These are phyloP conservation scores for Dipodomys merriami DNA, from an alignment of 2,113 vertebrate genomes.

Conservation along the genomic window DNA sequence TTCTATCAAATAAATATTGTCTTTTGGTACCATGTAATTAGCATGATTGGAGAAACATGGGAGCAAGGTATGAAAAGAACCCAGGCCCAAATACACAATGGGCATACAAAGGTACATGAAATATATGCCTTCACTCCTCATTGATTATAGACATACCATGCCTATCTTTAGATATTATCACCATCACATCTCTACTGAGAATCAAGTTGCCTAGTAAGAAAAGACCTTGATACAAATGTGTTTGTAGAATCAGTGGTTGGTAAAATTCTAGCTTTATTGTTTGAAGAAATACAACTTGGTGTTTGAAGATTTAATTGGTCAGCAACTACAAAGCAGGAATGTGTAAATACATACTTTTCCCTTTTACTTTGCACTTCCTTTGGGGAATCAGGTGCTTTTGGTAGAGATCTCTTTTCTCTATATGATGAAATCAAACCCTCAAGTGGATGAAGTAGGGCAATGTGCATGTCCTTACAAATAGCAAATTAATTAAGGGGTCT, in stretches of 20 bases:
- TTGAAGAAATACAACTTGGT: background rate
- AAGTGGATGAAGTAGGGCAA: background rate
- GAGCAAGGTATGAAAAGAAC: background rate
- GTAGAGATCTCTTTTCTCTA: slow-evolving; percentile 44
- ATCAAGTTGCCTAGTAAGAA: background rate
- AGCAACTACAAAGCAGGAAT: background rate
- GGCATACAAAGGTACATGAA: background rate
- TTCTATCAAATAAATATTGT: slow-evolving; percentile 1
- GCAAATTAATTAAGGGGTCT: slow-evolving; percentile 57
- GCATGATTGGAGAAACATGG: background rate
- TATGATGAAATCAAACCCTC: background rate
- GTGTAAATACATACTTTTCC: background rate
- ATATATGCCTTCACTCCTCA: background rate
- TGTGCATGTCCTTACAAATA: slow-evolving; percentile 65
- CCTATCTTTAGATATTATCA: background rate
- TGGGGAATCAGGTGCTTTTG: background rate
- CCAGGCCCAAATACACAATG: background rate
- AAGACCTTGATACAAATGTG: background rate
- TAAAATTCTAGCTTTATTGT: background rate
- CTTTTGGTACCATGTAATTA: slow-evolving; percentile 1
- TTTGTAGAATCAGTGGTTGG: background rate
- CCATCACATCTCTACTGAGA: background rate
- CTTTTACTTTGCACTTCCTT: background rate
- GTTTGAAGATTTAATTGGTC: background rate
- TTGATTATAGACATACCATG: background rate